Percentiles rank a stretch among this genome's conserved stretches.
Conservation (phyloP, 2,888 invertebrate genomes). For the Pachliopta kotzebuea region DNA sequence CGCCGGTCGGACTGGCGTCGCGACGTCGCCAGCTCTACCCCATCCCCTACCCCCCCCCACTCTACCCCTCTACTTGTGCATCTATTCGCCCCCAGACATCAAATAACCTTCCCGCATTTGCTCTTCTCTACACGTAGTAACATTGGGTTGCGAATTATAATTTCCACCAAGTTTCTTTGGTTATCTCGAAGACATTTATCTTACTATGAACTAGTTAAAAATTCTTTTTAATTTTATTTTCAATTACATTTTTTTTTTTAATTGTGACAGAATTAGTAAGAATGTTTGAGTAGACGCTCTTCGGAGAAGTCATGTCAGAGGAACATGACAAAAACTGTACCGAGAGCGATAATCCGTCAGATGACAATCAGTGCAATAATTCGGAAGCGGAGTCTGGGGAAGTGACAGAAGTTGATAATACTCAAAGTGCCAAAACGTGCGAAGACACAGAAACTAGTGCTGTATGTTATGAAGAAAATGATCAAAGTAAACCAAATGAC, state of each 20-base stretch:
- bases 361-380: conserved; percentile 42
- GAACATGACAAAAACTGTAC: conserved; percentile 57
- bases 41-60: conserved; percentile 40
- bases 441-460: conserved; percentile 47
- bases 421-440: conserved; percentile 56
- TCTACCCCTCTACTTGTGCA: conserved; percentile 33
- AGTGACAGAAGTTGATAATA: conserved; percentile 34
- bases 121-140: conserved; percentile 8
- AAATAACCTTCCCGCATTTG: conserved; percentile 34
- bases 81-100: conserved; percentile 21
- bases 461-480: conserved; percentile 44
- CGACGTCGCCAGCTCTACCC: conserved; percentile 60
- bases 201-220: too few relatives aligned
- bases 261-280: conserved; percentile 25
- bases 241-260: neutral
- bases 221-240: neutral
- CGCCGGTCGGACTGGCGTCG: conserved; percentile 77
- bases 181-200: neutral
- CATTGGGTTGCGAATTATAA: conserved; percentile 6
- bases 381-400: conserved; percentile 34
- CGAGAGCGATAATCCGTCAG: conserved; percentile 44
- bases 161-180: conserved; percentile 8
- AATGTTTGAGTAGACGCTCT: conserved; percentile 42
- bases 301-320: conserved; percentile 65
- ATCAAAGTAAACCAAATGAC: conserved; percentile 38